Evolutionary conservation across 2,113 vertebrate species (phyloP).

Genomic region (Ibidorhyncha struthersii): DNA sequence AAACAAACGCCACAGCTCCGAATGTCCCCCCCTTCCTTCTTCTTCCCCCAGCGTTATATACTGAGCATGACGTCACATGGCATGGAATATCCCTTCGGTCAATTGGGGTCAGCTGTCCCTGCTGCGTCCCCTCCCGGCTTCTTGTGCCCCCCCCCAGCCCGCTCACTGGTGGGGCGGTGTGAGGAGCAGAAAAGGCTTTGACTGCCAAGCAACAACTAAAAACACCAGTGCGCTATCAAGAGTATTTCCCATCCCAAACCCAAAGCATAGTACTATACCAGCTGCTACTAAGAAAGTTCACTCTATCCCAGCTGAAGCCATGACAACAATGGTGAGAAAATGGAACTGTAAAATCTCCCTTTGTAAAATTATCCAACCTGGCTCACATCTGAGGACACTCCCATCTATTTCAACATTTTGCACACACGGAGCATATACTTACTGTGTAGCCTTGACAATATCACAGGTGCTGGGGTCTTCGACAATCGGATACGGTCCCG

Average conservation of each 20-base stretch:
- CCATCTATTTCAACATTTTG: background rate
- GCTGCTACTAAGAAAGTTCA: background rate
- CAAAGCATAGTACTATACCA: background rate
- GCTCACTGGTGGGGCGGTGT: background rate
- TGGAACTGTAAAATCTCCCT: rapidly evolving
- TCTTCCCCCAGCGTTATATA: background rate
- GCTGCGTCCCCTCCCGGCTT: background rate
- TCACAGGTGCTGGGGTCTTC: slow-evolving; percentile 91
- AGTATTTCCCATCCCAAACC: background rate
- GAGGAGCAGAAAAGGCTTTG: background rate
- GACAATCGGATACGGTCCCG: slow-evolving; percentile 72
- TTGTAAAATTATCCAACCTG: background rate
- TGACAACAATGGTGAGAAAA: background rate
- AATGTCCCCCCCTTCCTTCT: background rate
- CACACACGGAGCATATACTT: slow-evolving; percentile 40
- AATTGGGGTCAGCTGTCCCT: background rate
- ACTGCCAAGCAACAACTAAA: background rate
- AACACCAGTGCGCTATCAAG: background rate
- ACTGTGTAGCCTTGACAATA: slow-evolving; percentile 96
- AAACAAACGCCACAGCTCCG: background rate
- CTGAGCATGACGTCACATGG: background rate
- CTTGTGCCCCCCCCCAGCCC: background rate
- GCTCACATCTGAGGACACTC: background rate
- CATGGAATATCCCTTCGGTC: background rate
- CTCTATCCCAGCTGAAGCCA: background rate